Evolutionary conservation across 1,140 invertebrate genomes (phyloP).

Genomic region (Chironomus striatipennis): DNA sequence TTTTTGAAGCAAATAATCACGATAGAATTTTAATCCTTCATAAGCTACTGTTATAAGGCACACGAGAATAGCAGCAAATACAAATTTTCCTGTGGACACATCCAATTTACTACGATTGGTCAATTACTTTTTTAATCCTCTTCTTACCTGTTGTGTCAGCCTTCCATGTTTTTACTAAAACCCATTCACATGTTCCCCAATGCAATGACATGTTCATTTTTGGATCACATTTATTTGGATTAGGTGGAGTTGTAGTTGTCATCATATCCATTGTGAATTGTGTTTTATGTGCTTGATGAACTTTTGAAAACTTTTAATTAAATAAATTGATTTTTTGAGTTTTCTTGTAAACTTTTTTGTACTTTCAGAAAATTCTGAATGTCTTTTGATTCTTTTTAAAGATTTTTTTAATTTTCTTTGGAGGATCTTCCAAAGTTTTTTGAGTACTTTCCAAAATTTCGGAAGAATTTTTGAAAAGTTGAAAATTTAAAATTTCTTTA

Average conservation of each 20-base stretch:
- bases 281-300: neutral
- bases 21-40: slow-evolving; percentile 35
- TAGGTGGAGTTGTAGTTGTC: neutral
- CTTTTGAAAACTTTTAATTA: neutral
- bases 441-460: no score
- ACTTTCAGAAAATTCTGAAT: no score
- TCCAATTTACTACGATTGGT: no score
- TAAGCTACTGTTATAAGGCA: slow-evolving; percentile 34
- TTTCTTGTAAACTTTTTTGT: no score
- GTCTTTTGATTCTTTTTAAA: no score
- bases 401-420: no score
- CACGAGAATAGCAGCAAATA: slow-evolving; percentile 32
- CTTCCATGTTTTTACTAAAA: neutral
- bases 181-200: neutral
- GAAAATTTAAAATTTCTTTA: no score
- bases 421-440: no score
- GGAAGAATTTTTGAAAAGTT: no score
- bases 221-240: neutral
- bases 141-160: neutral
- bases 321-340: no score
- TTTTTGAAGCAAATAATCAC: slow-evolving; percentile 28
- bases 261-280: neutral
- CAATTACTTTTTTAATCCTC: no score
- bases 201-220: neutral
- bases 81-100: slow-evolving; percentile 33